Percentiles rank a stretch among this genome's conserved stretches.
These are phyloP conservation scores for Lithobates pipiens DNA, from an alignment of 2,797 vertebrate species.

Conservation along the genomic window DNA sequence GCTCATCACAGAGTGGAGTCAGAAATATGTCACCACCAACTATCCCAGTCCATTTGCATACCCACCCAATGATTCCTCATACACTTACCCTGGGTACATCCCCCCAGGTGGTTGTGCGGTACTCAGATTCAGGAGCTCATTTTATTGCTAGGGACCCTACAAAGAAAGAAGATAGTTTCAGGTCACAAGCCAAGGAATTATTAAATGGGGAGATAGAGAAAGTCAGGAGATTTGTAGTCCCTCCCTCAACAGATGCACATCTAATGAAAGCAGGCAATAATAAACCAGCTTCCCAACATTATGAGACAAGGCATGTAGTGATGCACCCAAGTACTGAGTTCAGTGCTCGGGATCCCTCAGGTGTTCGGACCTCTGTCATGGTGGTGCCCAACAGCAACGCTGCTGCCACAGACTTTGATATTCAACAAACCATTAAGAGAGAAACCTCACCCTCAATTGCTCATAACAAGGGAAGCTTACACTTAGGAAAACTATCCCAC, in stretches of 20 bases:
- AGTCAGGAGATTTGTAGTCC: conserved; percentile 79
- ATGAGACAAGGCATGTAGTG: conserved; percentile 87
- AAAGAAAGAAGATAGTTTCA: conserved; percentile 81
- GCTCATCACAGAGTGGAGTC: conserved; percentile 83
- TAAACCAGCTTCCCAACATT: conserved; percentile 82
- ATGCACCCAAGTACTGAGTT: conserved; percentile 86
- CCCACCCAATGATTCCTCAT: conserved; percentile 89
- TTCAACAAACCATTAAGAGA: conserved; percentile 74
- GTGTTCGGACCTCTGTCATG: conserved; percentile 89
- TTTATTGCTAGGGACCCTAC: conserved; percentile 74
- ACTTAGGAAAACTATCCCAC: conserved; percentile 85
- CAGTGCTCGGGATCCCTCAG: conserved; percentile 81
- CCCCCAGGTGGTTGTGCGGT: conserved; percentile 90
- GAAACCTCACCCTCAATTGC: conserved; percentile 82
- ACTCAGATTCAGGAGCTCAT: conserved; percentile 81
- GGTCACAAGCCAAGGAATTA: conserved; percentile 86
- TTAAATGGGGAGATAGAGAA: conserved; percentile 93
- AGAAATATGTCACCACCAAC: conserved; percentile 84
- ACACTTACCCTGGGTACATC: conserved; percentile 85
- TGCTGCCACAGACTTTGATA: conserved; percentile 83
- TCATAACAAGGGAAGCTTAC: conserved; percentile 87
- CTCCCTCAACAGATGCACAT: conserved; percentile 72
- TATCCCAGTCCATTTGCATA: conserved; percentile 84
- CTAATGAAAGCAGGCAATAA: conserved; percentile 77
- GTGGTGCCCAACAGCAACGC: conserved; percentile 90